phyloP scores from a whole-genome alignment of 2,888 invertebrate genomes.

The Perizoma flavofasciatum region DNA sequence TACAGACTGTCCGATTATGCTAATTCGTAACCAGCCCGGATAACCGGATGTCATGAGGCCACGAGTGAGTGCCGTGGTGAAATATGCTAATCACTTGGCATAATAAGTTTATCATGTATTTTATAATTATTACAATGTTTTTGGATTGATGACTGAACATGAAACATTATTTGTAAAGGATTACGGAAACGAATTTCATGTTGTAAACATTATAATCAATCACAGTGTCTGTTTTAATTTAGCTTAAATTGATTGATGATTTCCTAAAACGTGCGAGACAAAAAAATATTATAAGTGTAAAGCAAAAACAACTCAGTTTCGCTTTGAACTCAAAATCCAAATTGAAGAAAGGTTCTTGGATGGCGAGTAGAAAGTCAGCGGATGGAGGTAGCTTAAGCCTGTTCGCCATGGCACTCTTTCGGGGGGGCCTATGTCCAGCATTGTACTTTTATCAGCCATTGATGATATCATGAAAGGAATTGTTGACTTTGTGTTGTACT shows the following conservation, averaged over 20 bases:
- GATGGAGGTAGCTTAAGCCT: too few species aligned
- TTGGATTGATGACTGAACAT: conserved; percentile 5
- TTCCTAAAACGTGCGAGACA: background rate
- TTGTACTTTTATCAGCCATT: too few species aligned
- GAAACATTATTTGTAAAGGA: conserved; percentile 1
- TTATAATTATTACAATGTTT: conserved; percentile 5
- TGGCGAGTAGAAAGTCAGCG: too few species aligned
- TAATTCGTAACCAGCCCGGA: conserved; percentile 34
- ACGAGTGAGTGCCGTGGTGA: conserved; percentile 19
- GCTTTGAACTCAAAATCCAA: too few species aligned
- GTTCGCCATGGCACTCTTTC: too few species aligned
- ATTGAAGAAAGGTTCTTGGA: too few species aligned
- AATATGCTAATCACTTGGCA: conserved; percentile 14
- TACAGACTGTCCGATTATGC: conserved; percentile 36
- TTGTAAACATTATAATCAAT: conserved; percentile 19
- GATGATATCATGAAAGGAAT: too few species aligned
- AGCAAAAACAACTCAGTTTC: too few species aligned
- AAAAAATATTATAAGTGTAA: too few species aligned
- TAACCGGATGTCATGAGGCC: conserved; percentile 32
- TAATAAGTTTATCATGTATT: conserved; percentile 12
- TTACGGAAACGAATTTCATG: conserved; percentile 1
- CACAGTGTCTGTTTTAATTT: conserved; percentile 12
- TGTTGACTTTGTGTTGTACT: too few species aligned
- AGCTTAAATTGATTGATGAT: conserved; percentile 7
- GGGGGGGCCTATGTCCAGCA: too few species aligned